Evolutionary conservation across 1,140 invertebrate genomes (phyloP), one percentile per base, ranked within the genome.

Genomic region (Procambarus clarkii): DNA sequence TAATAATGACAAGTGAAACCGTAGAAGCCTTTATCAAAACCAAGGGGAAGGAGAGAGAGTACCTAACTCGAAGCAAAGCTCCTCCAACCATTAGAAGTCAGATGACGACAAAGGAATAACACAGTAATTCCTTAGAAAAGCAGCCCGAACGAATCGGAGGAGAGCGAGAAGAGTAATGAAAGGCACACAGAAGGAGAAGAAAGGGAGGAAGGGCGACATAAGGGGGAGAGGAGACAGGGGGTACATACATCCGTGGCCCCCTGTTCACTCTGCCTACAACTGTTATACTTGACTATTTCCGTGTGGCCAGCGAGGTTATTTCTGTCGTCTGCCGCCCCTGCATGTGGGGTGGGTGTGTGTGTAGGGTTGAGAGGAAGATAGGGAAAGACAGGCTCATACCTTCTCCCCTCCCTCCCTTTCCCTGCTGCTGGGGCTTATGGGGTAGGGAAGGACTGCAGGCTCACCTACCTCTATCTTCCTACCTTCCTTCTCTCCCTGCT

Each of bases 271-370:
- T 85, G 21, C 69, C 85, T 44, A 34, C 24, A 69, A 21, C 50
- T 60, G 76, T 79, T 87, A 87, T 78, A 87, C 76, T 18, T 50
- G 44, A 50, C 85, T 87, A 87, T 87, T 87, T 87, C 85, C 85
- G 18, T 78, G 50, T 24, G 74, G 76, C 46, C 85, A 78, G 76
- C 45, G 24, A n/a, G 85, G 50, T 76, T 87, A 87, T 87, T 87
- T 87, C 76, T 87, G 85, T 45, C 85, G 18, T 74, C 46, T 69
- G 64, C 44, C 69, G 44, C 69, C 83, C 77, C 71, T 87, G 71
- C 85, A 79, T 83, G 58, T 64, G 34, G 15, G 34, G 44, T 9
- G 50, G 8, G 50, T 54, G 69, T 24, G 21, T 3, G 69, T 71
- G 34, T 34, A 34, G 34, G 34, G 34, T 34, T 34, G 34, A 1